Percentiles rank a stretch among this genome's conserved stretches.
Evolutionary conservation across 2,888 invertebrate species (phyloP).

Genomic region (Ephialtes manifestator): DNA sequence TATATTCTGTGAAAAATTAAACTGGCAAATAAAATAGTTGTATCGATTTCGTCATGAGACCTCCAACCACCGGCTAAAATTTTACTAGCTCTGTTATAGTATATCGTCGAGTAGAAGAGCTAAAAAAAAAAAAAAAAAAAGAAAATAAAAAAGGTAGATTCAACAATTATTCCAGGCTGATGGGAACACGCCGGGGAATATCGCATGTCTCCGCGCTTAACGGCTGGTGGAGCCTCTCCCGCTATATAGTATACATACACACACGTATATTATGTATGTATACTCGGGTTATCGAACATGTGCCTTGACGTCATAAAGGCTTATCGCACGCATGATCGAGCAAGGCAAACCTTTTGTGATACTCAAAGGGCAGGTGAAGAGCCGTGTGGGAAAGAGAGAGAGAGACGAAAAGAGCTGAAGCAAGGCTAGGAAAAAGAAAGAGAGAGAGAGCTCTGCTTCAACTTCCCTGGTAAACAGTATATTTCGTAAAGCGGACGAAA

Average conservation of each 20-base stretch:
- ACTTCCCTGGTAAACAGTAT: slow-evolving; percentile 7
- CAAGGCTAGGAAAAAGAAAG: background rate
- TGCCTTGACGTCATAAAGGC: slow-evolving; percentile 84
- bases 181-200: slow-evolving; percentile 54
- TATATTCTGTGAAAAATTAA: background rate
- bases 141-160: slow-evolving; percentile 43
- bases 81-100: background rate
- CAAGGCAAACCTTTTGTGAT: slow-evolving; percentile 83
- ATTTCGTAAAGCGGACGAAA: slow-evolving; percentile 55
- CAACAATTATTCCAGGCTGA: slow-evolving; percentile 64
- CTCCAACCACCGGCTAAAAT: slow-evolving; percentile 9
- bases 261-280: slow-evolving; percentile 62
- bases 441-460: slow-evolving; percentile 12
- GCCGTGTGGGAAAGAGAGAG: slow-evolving; percentile 59
- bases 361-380: slow-evolving; percentile 77
- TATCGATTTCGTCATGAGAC: background rate
- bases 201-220: slow-evolving; percentile 42
- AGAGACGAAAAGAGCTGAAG: slow-evolving; percentile 36
- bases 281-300: slow-evolving; percentile 77
- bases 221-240: slow-evolving; percentile 2
- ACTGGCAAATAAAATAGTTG: background rate
- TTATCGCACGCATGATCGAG: slow-evolving; percentile 83
- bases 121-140: slow-evolving; percentile 16
- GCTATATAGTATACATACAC: slow-evolving; percentile 17
- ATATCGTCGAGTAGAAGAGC: slow-evolving; percentile 7